Evolutionary conservation across 2,888 invertebrate genomes (phyloP).

Genomic region (Ennomos fuscantarius): DNA sequence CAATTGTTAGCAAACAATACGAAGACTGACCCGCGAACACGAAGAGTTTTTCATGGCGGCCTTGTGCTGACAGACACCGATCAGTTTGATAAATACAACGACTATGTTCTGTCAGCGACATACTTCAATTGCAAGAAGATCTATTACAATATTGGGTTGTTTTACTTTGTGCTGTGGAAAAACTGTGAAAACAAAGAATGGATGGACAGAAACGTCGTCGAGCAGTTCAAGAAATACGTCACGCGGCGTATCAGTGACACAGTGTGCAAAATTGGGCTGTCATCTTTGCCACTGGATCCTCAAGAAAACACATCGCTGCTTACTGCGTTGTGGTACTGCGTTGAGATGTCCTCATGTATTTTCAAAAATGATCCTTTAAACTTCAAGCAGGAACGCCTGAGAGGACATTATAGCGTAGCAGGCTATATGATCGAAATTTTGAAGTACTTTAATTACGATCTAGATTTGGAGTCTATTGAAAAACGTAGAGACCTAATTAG

Average conservation of each 20-base stretch:
- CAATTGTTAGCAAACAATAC: slow-evolving; percentile 42
- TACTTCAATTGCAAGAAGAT: slow-evolving; percentile 55
- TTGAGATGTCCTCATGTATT: slow-evolving; percentile 51
- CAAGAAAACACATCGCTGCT: slow-evolving; percentile 42
- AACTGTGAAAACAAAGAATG: slow-evolving; percentile 57
- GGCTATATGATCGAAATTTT: slow-evolving; percentile 53
- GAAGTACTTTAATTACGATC: slow-evolving; percentile 45
- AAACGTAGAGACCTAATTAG: slow-evolving; percentile 47
- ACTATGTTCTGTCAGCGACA: slow-evolving; percentile 56
- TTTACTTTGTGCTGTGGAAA: slow-evolving; percentile 58
- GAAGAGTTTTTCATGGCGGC: slow-evolving; percentile 52
- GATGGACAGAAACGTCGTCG: slow-evolving; percentile 58
- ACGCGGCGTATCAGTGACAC: slow-evolving; percentile 50
- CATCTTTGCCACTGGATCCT: slow-evolving; percentile 55
- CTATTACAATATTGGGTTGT: slow-evolving; percentile 53
- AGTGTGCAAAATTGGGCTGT: slow-evolving; percentile 51
- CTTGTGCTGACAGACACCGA: slow-evolving; percentile 51
- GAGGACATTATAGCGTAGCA: slow-evolving; percentile 45
- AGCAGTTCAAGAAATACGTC: slow-evolving; percentile 51
- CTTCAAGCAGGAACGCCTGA: slow-evolving; percentile 50
- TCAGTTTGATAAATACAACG: slow-evolving; percentile 58
- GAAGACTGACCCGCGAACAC: slow-evolving; percentile 53
- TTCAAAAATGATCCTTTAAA: slow-evolving; percentile 49
- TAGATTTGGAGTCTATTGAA: slow-evolving; percentile 44
- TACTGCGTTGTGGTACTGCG: slow-evolving; percentile 57